Evolutionary conservation across 2,797 vertebrate genomes (phyloP).

Genomic region (Phrynocephalus vlangalii): DNA sequence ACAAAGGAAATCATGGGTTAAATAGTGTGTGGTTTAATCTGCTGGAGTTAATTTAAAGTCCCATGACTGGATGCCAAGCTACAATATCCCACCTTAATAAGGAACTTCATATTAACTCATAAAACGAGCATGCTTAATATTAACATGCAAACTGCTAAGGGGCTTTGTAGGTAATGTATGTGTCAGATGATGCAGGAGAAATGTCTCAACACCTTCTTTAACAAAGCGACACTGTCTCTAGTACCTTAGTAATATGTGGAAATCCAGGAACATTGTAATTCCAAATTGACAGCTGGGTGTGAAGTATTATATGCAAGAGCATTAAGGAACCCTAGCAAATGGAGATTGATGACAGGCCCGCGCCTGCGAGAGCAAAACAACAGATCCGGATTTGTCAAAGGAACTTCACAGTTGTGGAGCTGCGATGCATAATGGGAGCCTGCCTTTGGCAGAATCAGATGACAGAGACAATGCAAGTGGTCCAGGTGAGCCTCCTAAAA

Average conservation of each 20-base stretch:
- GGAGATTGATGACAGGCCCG: constrained; percentile 22
- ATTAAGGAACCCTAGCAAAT: constrained; percentile 37
- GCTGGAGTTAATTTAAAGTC: constrained; percentile 46
- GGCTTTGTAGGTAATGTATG: not conserved
- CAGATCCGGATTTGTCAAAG: constrained; percentile 27
- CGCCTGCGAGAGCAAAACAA: constrained; percentile 4
- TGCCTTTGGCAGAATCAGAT: not conserved
- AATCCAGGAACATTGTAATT: constrained; percentile 55
- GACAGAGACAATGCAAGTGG: not conserved
- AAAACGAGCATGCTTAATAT: constrained; percentile 56
- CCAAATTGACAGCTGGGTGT: constrained; percentile 49
- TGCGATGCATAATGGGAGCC: not conserved
- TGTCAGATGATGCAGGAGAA: constrained; percentile 5
- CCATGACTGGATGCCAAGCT: constrained; percentile 42
- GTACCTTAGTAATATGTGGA: constrained; percentile 56
- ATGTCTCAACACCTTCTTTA: constrained; percentile 53
- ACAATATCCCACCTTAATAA: constrained; percentile 20
- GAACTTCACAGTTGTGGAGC: constrained; percentile 5
- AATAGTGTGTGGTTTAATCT: constrained; percentile 50
- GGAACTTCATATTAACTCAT: constrained; percentile 24
- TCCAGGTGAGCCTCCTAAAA: no score
- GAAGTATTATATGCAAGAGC: constrained; percentile 23
- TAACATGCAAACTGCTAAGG: constrained; percentile 44
- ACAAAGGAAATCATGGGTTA: constrained; percentile 50
- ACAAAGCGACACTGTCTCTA: constrained; percentile 36